phyloP scores from a whole-genome alignment of 2,113 vertebrate genomes.

The Tragelaphus scriptus region DNA sequence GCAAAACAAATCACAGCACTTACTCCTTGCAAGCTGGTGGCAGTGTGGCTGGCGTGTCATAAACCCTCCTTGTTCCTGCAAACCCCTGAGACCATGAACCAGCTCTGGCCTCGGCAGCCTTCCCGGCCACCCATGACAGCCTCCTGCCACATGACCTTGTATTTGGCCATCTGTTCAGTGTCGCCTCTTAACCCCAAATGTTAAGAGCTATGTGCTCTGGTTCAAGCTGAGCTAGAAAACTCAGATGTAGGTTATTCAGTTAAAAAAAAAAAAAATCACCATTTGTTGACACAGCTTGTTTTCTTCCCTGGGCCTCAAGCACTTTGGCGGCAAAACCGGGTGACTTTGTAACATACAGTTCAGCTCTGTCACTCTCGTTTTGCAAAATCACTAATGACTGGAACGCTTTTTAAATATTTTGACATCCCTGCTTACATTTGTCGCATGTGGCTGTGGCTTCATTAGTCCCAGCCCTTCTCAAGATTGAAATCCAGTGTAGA shows the following conservation, averaged over 20 bases:
- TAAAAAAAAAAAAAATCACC: not conserved
- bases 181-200: conserved; percentile 7
- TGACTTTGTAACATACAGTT: not conserved
- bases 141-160: not conserved
- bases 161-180: conserved; percentile 15
- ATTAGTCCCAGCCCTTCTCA: not conserved
- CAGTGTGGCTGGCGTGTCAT: not conserved
- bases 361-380: conserved; percentile 21
- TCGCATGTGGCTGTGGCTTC: not conserved
- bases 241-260: conserved; percentile 21
- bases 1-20: conserved; percentile 87
- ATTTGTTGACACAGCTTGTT: conserved; percentile 24
- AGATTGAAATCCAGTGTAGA: not conserved
- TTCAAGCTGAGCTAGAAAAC: not conserved
- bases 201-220: conserved; percentile 3
- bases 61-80: not conserved
- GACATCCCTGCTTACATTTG: not conserved
- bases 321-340: not conserved
- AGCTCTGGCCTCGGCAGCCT: not conserved
- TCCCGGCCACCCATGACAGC: not conserved
- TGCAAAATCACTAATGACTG: not conserved
- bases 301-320: not conserved
- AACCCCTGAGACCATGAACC: rapidly evolving
- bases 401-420: conserved; percentile 2
- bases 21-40: not conserved